A percentile compares a stretch with the other conserved stretches of the same genome.
phyloP scores from a whole-genome alignment of 2,113 vertebrate species.

The Actinemys pallida region DNA sequence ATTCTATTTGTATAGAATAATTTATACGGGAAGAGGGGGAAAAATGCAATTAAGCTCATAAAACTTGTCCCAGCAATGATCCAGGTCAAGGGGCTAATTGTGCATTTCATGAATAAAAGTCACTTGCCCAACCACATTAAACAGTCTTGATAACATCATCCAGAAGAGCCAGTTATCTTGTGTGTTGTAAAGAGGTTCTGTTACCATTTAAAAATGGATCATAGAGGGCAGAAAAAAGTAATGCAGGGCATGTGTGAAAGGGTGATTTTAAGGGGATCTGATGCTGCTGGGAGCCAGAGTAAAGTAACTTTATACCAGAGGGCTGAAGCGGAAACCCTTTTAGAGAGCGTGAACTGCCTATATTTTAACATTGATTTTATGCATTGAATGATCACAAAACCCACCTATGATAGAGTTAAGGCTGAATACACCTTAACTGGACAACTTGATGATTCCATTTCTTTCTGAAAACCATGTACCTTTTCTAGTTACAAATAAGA shows the following conservation, averaged over 20 bases:
- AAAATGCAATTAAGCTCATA: conserved; percentile 68
- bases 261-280: conserved; percentile 16
- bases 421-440: not conserved
- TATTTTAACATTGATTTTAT: conserved; percentile 1
- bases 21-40: conserved; percentile 39
- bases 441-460: not conserved
- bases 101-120: conserved; percentile 63
- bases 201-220: conserved; percentile 56
- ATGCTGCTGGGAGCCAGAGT: conserved; percentile 8
- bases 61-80: conserved; percentile 74
- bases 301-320: not conserved
- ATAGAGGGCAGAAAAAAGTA: not conserved
- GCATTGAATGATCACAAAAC: not conserved
- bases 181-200: conserved; percentile 48
- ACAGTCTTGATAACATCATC: conserved; percentile 65
- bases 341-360: not conserved
- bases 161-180: conserved; percentile 66
- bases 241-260: conserved; percentile 27
- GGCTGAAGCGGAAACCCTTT: not conserved
- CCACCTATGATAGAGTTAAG: not conserved
- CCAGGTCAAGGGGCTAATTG: conserved; percentile 73
- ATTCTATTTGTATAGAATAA: conserved; percentile 65
- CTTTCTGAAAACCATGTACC: not conserved
- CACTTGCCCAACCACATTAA: conserved; percentile 61
- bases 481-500: not conserved